Evolutionary conservation across 2,113 vertebrate genomes (phyloP).

Genomic region (Perca flavescens): DNA sequence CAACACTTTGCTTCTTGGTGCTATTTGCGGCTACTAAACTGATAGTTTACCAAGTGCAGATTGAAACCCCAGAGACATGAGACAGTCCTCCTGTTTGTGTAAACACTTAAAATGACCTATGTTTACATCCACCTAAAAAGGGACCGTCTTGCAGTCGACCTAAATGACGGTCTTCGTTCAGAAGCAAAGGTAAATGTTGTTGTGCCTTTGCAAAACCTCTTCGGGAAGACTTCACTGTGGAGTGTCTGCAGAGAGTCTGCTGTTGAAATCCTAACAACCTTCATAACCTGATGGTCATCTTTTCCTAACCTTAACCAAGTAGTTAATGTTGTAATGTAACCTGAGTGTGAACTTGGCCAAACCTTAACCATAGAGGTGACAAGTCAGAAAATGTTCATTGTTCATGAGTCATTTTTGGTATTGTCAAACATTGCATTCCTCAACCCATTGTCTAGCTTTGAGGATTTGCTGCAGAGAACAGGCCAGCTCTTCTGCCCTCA

Average conservation of each 20-base stretch:
- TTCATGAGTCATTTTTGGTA: background rate
- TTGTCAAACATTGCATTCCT: background rate
- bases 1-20: background rate
- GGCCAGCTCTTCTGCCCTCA: background rate
- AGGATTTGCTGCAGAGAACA: background rate
- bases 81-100: background rate
- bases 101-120: background rate
- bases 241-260: background rate
- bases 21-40: background rate
- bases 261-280: background rate
- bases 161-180: background rate
- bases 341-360: background rate
- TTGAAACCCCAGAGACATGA: background rate
- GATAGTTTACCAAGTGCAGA: no score
- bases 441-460: background rate
- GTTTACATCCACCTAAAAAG: constrained; percentile 12
- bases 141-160: background rate
- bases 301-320: background rate
- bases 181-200: background rate
- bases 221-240: background rate
- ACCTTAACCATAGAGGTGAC: background rate
- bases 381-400: background rate
- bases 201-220: background rate
- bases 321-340: no score
- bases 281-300: background rate